Base-by-base conservation (phyloP, 2,888 invertebrate species). In the Clistopyga incitator region DNA sequence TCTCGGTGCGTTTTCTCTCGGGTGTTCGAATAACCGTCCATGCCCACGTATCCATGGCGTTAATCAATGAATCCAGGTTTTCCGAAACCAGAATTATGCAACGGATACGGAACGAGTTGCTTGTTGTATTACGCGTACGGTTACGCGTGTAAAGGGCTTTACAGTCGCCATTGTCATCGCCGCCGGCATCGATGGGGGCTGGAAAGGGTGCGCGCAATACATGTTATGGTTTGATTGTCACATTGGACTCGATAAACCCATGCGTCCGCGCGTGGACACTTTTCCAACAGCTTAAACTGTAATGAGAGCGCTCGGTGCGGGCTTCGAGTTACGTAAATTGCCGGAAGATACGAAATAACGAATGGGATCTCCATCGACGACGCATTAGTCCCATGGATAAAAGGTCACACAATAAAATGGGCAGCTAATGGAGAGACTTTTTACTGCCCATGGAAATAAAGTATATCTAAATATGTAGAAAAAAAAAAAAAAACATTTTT, bases 321-420 rank as follows among this genome's bases (percentile, higher is more conserved):
- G n/a, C 50, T n/a, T 18, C 50, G 50, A 50, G 50, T 50, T 50
- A 50, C 50, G 50, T 50, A 50, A 50, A 50, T 50, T n/a, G 50
- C 6, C 50, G 18, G 1, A 6, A n/a, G 50, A 6, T 50, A 50
- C 50, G 18, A 18, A 3, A 50, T 3, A 18, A 50, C 18, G 18
- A 3, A 18, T 50, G 4, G 2, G 13, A 45, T 45, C 11, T 15
- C 11, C 15, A 2, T 15, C 15, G 3, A 45, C 4, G 15, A 3
- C 11, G 1, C 45, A 45, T 45, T 45, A 45, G 45, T 1, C 15
- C 15, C 15, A 15, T 45, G 45, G 45, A 45, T 45, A 45, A 45
- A 45, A 15, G 15, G 0, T 3, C 4, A 15, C 45, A 45, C 6
- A 45, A 3, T 45, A 45, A 45, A 38, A 38, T 10, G 38, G 38